Evolutionary conservation across 2,888 invertebrate species (phyloP), one percentile per base, ranked within the genome.

Genomic region (Papilio elwesi): DNA sequence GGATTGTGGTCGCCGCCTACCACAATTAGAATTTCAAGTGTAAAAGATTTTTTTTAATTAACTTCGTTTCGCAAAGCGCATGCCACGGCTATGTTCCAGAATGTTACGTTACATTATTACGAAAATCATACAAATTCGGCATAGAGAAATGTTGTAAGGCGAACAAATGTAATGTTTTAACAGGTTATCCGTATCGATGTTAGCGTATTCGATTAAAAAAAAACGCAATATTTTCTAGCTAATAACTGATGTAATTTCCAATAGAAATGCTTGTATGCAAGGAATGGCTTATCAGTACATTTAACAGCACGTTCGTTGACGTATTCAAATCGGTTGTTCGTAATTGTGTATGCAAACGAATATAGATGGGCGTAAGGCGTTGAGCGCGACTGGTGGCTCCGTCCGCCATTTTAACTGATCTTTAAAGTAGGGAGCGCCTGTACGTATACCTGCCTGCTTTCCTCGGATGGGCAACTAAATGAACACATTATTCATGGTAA

Each of bases 341-440:
- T 52, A 70, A 70, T 64, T 63, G 43, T 53, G 53, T 63, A 70
- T 53, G n/a, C 47, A 55, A 64, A 71, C 52, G 67, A 65, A 71
- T 67, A 67, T 51, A 71, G 55, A 71, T 43, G 64, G 55, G 36
- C 38, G n/a, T 59, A 51, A 59, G 66, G 12, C n/a, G 36, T 16
- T 16, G 48, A 47, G 13, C 26, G 16, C 15, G 55, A 10, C 16
- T 52, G 26, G 43, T 62, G 10, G 38, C 7, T 63, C 16, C 15
- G 12, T 65, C 49, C 36, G 68, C 47, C 68, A 57, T 55, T 47
- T 15, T 67, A 67, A 66, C 38, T 26, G 68, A 68, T 48, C 10
- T 68, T 48, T 26, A 57, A 16, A 57, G n/a, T n/a, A 49, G 49
- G 65, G 49, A 36, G 43, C 36, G 55, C 6, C 59, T 62, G 7